Evolutionary conservation across 2,888 invertebrate species (phyloP).

Genomic region (Dryobota labecula): DNA sequence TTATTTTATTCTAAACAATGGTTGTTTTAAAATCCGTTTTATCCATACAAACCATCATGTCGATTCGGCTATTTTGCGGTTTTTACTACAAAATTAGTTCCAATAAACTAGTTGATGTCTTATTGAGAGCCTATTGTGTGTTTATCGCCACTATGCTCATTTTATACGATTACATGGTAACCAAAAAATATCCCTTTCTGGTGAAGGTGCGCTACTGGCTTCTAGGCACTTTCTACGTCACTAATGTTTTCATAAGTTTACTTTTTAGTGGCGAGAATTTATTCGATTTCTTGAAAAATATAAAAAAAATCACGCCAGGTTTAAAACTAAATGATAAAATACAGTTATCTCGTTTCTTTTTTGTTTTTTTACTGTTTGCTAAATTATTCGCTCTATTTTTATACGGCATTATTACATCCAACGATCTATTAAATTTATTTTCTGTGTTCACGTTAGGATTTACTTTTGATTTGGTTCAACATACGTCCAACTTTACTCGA

Average conservation of each 20-base stretch:
- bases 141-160: background rate
- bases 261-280: slow-evolving; percentile 15
- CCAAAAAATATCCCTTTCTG: fast-evolving
- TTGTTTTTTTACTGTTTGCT: background rate
- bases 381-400: fast-evolving
- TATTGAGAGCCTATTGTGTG: slow-evolving; percentile 15
- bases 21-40: background rate
- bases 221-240: background rate
- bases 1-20: slow-evolving; percentile 1
- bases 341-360: background rate
- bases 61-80: background rate
- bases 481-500: background rate
- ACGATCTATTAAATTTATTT: fast-evolving
- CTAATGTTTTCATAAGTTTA: background rate
- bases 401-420: fast-evolving
- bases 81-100: slow-evolving; percentile 8
- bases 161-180: fast-evolving
- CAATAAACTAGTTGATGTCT: background rate
- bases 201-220: fast-evolving
- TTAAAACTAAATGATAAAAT: background rate
- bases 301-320: background rate
- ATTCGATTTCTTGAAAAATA: background rate
- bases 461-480: background rate
- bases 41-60: slow-evolving; percentile 10
- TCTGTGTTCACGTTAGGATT: fast-evolving